These are phyloP conservation scores for Cyphomyrmex costatus DNA, from an alignment of 1,140 invertebrate species.

Conservation along the genomic window DNA sequence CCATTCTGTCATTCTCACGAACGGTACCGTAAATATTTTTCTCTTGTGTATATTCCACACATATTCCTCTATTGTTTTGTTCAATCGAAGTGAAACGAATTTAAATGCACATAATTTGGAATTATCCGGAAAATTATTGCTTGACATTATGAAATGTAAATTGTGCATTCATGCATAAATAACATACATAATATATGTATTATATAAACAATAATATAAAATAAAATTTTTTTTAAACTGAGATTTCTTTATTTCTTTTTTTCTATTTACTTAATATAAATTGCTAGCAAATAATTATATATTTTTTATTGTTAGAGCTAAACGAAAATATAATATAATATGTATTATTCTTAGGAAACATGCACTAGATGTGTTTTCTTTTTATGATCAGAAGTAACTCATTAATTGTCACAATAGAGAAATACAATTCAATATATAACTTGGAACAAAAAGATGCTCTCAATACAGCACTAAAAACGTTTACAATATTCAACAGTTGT, in stretches of 20 bases:
- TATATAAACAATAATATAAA: background rate
- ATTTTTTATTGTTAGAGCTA: background rate
- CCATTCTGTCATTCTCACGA: constrained; percentile 61
- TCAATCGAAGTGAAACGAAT: background rate
- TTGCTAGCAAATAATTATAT: background rate
- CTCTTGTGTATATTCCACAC: constrained; percentile 11
- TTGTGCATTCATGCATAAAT: background rate
- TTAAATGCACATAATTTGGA: background rate
- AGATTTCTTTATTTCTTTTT: background rate
- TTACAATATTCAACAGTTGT: too few relatives aligned
- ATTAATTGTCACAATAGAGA: too few relatives aligned
- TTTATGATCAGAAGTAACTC: too few relatives aligned
- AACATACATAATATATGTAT: background rate
- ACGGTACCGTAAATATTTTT: constrained; percentile 71
- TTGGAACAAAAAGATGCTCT: too few relatives aligned
- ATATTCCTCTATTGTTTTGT: background rate
- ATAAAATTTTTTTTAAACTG: background rate
- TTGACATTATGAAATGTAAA: constrained; percentile 5
- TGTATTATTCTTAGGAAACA: too few relatives aligned
- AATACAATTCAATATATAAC: too few relatives aligned
- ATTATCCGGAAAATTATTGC: constrained; percentile 2
- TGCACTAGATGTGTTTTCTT: too few relatives aligned
- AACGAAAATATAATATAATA: too few relatives aligned
- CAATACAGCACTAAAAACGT: too few relatives aligned
- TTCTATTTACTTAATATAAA: background rate